phyloP scores from a whole-genome alignment of 1,140 invertebrate species.

The Asobara japonica region DNA sequence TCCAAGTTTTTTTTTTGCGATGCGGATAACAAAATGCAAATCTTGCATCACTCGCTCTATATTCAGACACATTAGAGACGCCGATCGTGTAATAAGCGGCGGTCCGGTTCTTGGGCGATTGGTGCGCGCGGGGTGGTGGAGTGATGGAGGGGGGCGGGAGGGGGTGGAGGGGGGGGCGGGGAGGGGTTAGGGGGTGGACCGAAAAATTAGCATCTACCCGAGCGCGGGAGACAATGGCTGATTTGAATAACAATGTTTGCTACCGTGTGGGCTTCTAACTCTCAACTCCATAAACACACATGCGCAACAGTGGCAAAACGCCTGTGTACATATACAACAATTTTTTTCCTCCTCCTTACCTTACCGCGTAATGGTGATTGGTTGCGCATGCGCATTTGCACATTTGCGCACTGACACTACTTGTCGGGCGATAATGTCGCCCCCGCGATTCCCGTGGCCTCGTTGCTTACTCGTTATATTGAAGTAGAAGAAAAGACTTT shows the following conservation, averaged over 20 bases:
- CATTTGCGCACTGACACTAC: not conserved
- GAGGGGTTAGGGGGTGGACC: conserved; percentile 32
- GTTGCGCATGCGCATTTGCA: not conserved
- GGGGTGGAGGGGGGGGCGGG: not conserved
- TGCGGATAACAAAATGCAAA: not conserved
- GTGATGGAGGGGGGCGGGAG: not conserved
- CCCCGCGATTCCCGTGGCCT: conserved; percentile 41
- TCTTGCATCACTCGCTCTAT: conserved; percentile 49
- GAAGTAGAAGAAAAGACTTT: conserved; percentile 19
- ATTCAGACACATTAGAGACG: conserved; percentile 54
- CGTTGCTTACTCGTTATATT: conserved; percentile 26
- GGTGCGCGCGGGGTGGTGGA: too few relatives aligned
- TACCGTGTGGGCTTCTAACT: conserved; percentile 65
- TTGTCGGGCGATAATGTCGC: conserved; percentile 38
- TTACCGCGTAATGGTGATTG: not conserved
- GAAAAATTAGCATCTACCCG: conserved; percentile 61
- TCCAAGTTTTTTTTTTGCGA: not conserved
- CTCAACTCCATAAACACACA: conserved; percentile 35
- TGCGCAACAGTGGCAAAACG: conserved; percentile 3
- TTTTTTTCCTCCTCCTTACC: too few relatives aligned
- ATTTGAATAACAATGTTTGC: conserved; percentile 66
- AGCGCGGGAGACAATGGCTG: conserved; percentile 58
- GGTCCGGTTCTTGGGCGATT: too few relatives aligned
- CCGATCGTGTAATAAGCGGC: conserved; percentile 58
- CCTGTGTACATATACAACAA: not conserved